phyloP scores from a whole-genome alignment of 1,140 invertebrate genomes.

The Calosoma granatense region DNA sequence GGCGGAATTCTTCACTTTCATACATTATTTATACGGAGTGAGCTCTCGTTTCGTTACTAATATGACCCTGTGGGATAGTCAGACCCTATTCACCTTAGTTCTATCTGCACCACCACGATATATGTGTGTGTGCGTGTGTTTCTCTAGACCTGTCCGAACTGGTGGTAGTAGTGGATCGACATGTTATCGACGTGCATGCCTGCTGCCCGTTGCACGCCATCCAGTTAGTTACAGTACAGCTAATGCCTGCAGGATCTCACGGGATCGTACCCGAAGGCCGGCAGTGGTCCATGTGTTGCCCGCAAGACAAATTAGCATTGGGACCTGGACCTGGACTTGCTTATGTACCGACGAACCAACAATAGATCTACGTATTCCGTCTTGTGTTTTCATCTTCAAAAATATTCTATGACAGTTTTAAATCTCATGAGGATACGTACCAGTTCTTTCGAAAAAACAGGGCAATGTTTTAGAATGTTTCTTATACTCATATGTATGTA shows the following conservation, averaged over 20 bases:
- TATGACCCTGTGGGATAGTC: conserved; percentile 1
- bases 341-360: no score
- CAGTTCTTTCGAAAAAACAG: no score
- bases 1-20: neutral
- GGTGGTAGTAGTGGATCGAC: neutral
- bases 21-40: conserved; percentile 2
- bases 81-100: no score
- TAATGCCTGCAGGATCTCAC: neutral
- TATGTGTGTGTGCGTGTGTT: neutral
- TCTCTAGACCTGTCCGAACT: no score
- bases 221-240: neutral
- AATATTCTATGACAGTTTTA: no score
- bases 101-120: neutral
- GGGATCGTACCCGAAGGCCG: neutral
- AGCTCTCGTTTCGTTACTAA: neutral
- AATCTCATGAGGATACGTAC: no score
- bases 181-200: neutral
- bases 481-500: no score
- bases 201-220: no score
- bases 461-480: no score
- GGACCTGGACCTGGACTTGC: neutral
- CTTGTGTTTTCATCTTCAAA: no score
- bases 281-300: neutral
- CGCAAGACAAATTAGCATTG: conserved; percentile 8
- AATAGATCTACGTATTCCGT: no score